Base-by-base conservation (phyloP, 2,888 invertebrate genomes). In the Hemithea aestivaria region DNA sequence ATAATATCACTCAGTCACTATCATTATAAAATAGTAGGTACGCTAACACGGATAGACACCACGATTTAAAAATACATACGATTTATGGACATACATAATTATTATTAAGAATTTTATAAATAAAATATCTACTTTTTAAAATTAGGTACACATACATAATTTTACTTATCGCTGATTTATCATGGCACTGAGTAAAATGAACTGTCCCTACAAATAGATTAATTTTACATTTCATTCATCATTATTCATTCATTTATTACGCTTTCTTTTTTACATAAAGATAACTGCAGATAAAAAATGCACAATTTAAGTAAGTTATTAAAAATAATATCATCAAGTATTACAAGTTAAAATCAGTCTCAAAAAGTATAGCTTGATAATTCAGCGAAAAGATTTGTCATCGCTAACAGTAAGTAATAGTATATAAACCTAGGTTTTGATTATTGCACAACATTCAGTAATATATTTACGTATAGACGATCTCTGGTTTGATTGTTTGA, bases 21-120 rank as follows among this genome's bases (percentile, higher is more conserved):
- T 77, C 77, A 67, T 78, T 67, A 16, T 16, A 73, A 69, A 67
- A 72, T 72, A 79, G 75, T 78, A 78, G 66, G 74, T 78, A 78
- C 66, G 74, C 84, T 84, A 84, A 85, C 83, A 85, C 76, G 66
- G 74, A 82, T 83, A 87, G 85, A 87, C 85, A 87, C 85, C 85
- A 85, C 87, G 79, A 81, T 82, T 79, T 79, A 84, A 83, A 80
- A 73, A 87, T 74, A 82, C 73, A 83, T 16, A 16, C 16, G 80
- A 84, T 82, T 75, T 65, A 87, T 84, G 85, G 87, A 87, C 87
- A 87, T 76, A 78, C 16, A 16, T 16, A 16, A 5, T 16, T 16
- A 16, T 16, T 16, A 16, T 16, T 16, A 16, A 4, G 5, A 16
- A 5, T 16, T 4, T 16, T 16, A 16, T 5, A 16, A 16, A 79